A percentile compares a stretch with the other conserved stretches of the same genome.
Evolutionary conservation across 1,140 invertebrate species (phyloP).

Genomic region (Liolophura sinensis): DNA sequence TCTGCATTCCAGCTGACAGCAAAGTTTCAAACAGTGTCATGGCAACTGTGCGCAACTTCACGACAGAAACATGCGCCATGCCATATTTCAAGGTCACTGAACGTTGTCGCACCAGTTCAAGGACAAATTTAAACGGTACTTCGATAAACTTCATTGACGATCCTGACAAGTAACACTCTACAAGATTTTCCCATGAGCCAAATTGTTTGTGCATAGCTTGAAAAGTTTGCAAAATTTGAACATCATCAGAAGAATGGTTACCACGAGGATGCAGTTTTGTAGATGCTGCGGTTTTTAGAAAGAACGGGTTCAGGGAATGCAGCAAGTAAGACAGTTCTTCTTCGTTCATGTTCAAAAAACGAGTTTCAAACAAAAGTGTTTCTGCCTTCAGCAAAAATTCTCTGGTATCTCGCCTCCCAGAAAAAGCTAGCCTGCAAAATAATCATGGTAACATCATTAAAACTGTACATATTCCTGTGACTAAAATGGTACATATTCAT

Average conservation of each 20-base stretch:
- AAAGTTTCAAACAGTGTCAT: conserved; percentile 18
- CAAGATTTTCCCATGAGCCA: conserved; percentile 15
- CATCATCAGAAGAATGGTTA: background rate
- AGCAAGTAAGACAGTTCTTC: background rate
- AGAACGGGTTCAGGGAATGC: background rate
- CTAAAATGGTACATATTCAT: too few species aligned
- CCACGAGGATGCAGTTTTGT: too few species aligned
- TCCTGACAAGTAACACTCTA: conserved; percentile 20
- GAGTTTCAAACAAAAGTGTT: background rate
- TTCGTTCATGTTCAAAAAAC: background rate
- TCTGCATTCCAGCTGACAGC: conserved; percentile 12
- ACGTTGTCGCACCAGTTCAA: conserved; percentile 22
- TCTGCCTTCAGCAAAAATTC: background rate
- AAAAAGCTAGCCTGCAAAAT: too few species aligned
- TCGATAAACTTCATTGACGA: conserved; percentile 9
- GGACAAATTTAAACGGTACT: conserved; percentile 26
- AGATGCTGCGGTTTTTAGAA: too few species aligned
- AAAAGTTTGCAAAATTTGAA: background rate
- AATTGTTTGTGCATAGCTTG: background rate
- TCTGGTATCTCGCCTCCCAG: too few species aligned
- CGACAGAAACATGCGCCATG: conserved; percentile 23
- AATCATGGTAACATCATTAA: too few species aligned
- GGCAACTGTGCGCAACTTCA: conserved; percentile 20
- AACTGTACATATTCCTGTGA: too few species aligned
- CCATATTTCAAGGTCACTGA: conserved; percentile 25